phyloP scores from a whole-genome alignment of 1,140 invertebrate genomes.

The Drosophila mauritiana region DNA sequence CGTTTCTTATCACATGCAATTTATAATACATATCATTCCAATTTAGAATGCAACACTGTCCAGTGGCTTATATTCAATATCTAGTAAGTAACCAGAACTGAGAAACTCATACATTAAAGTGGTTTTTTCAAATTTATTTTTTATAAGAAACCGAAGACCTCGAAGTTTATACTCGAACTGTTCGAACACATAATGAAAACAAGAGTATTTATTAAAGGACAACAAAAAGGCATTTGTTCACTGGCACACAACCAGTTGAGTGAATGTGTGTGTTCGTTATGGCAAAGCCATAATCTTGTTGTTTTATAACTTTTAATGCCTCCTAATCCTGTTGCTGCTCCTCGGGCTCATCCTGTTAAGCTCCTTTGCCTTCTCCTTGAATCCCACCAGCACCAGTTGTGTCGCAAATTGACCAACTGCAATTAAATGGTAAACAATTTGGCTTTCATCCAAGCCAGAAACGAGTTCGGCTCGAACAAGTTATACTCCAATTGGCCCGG shows the following conservation, averaged over 20 bases:
- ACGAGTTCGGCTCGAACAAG: background rate
- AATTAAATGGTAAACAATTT: slow-evolving; percentile 71
- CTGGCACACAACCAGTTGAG: background rate
- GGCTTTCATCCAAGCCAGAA: background rate
- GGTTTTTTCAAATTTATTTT: too few relatives aligned
- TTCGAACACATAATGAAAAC: background rate
- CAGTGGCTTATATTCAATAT: too few relatives aligned
- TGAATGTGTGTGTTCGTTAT: slow-evolving; percentile 54
- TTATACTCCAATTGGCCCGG: background rate
- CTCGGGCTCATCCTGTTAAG: slow-evolving; percentile 24
- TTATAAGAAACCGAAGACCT: too few relatives aligned
- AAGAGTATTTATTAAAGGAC: background rate
- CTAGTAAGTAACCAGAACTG: too few relatives aligned
- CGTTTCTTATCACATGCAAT: too few relatives aligned
- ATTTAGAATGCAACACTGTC: too few relatives aligned
- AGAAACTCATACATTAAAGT: too few relatives aligned
- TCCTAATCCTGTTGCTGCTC: slow-evolving; percentile 55
- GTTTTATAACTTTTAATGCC: slow-evolving; percentile 80
- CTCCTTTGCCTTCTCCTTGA: slow-evolving; percentile 1
- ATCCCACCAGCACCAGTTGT: slow-evolving; percentile 31
- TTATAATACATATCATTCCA: too few relatives aligned
- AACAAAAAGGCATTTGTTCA: background rate
- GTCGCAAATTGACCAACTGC: slow-evolving; percentile 72
- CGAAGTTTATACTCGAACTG: background rate
- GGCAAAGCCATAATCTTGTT: slow-evolving; percentile 70